Percentiles rank a stretch among this genome's conserved stretches.
Conservation (phyloP, 37 sponge, comb jelly and placozoan genomes). For the Axinella damicornis region DNA sequence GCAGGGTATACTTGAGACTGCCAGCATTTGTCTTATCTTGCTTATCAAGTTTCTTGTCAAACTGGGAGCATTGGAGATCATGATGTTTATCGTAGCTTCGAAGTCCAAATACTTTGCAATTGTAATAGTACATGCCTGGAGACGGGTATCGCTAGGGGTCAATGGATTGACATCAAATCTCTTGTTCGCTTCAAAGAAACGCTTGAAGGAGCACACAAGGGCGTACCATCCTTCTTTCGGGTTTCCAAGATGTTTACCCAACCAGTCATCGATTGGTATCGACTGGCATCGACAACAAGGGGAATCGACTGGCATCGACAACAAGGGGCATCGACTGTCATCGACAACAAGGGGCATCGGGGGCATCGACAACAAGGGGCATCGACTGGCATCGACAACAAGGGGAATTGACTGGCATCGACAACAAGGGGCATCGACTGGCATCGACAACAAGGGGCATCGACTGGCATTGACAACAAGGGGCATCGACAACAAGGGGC, state of each 20-base stretch:
- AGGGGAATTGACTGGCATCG: no score
- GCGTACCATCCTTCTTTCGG: conserved; percentile 48
- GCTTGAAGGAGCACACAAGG: conserved; percentile 43
- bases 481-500: no score
- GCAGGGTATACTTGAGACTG: conserved; percentile 52
- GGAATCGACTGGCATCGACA: background rate
- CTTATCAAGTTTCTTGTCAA: conserved; percentile 26
- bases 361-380: no score
- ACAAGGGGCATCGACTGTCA: no score
- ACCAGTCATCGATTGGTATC: conserved; percentile 18
- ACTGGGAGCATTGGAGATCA: conserved; percentile 14
- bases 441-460: no score
- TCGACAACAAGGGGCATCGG: no score
- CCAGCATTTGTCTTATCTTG: conserved; percentile 42
- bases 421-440: no score
- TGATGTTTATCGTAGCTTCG: conserved; percentile 34
- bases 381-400: no score
- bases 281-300: background rate
- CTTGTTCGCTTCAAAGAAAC: conserved; percentile 11
- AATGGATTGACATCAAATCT: conserved; percentile 12
- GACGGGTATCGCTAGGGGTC: conserved; percentile 6
- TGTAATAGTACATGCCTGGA: conserved; percentile 23
- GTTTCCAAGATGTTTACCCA: conserved; percentile 35
- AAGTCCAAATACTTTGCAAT: conserved; percentile 38
- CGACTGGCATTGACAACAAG: no score